phyloP scores from a whole-genome alignment of 1,140 invertebrate species.

The Maniola jurtina region DNA sequence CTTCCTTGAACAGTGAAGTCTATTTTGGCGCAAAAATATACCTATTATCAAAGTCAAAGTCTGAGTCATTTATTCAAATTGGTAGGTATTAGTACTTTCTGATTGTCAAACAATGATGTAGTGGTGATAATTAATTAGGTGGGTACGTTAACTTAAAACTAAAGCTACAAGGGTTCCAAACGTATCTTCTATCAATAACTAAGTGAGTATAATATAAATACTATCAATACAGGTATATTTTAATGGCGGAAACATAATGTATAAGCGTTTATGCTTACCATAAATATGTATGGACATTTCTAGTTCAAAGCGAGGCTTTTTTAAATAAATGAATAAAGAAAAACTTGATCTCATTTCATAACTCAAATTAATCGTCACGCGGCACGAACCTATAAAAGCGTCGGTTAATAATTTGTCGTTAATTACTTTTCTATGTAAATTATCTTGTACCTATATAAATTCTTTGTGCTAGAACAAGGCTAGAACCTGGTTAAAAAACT shows the following conservation, averaged over 20 bases:
- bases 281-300: conserved; percentile 4
- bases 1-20: too few relatives aligned
- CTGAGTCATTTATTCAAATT: too few relatives aligned
- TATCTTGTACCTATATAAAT: conserved; percentile 8
- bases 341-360: conserved; percentile 26
- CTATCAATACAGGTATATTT: not conserved
- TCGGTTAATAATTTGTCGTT: conserved; percentile 24
- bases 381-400: conserved; percentile 16
- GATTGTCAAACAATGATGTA: too few relatives aligned
- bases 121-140: too few relatives aligned
- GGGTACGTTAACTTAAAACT: too few relatives aligned
- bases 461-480: not conserved
- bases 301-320: conserved; percentile 15
- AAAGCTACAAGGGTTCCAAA: too few relatives aligned
- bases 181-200: too few relatives aligned
- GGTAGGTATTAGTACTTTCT: too few relatives aligned
- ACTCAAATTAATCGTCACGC: conserved; percentile 24
- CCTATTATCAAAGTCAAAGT: too few relatives aligned
- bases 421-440: conserved; percentile 28
- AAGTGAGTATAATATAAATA: too few relatives aligned
- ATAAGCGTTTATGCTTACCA: not conserved
- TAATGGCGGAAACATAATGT: conserved; percentile 1
- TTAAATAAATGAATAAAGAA: conserved; percentile 2
- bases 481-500: not conserved
- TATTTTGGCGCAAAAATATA: too few relatives aligned